These are phyloP conservation scores for Entelurus aequoreus DNA, from an alignment of 2,113 vertebrate genomes.

Conservation along the genomic window DNA sequence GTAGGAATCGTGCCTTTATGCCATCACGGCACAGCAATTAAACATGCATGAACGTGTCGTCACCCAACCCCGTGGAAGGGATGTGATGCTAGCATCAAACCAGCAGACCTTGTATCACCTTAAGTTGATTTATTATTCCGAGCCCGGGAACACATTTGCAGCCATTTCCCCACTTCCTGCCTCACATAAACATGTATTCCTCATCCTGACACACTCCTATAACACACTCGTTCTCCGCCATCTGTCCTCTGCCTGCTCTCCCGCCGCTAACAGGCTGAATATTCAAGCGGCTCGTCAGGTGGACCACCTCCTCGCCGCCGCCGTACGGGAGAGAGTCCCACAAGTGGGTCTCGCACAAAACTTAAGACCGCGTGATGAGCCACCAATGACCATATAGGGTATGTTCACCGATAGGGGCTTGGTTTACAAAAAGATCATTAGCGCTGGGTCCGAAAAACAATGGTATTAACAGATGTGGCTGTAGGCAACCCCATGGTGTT, in stretches of 20 bases:
- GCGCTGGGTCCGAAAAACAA: too few species aligned
- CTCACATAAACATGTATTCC: slow-evolving; percentile 43
- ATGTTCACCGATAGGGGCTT: too few species aligned
- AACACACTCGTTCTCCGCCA: slow-evolving; percentile 31
- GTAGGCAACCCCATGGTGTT: too few species aligned
- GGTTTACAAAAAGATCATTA: too few species aligned
- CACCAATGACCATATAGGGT: too few species aligned
- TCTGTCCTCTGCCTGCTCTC: slow-evolving; percentile 31
- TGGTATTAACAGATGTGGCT: too few species aligned
- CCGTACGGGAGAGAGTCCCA: slow-evolving; percentile 17
- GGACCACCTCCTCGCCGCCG: slow-evolving; percentile 38
- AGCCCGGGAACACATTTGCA: slow-evolving; percentile 25
- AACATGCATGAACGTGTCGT: neutral
- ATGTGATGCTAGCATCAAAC: neutral
- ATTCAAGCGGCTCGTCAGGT: slow-evolving; percentile 29
- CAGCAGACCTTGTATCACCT: slow-evolving; percentile 11
- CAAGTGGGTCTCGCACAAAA: slow-evolving; percentile 17
- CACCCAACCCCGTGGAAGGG: neutral
- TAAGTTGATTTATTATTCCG: slow-evolving; percentile 27
- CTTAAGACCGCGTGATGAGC: neutral
- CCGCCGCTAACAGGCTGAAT: slow-evolving; percentile 17
- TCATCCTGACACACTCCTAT: slow-evolving; percentile 37
- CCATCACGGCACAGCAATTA: neutral
- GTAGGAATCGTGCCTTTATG: neutral
- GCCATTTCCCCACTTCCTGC: slow-evolving; percentile 38